These are phyloP conservation scores for Drosophila auraria DNA, from an alignment of 1,140 invertebrate genomes.

Conservation along the genomic window DNA sequence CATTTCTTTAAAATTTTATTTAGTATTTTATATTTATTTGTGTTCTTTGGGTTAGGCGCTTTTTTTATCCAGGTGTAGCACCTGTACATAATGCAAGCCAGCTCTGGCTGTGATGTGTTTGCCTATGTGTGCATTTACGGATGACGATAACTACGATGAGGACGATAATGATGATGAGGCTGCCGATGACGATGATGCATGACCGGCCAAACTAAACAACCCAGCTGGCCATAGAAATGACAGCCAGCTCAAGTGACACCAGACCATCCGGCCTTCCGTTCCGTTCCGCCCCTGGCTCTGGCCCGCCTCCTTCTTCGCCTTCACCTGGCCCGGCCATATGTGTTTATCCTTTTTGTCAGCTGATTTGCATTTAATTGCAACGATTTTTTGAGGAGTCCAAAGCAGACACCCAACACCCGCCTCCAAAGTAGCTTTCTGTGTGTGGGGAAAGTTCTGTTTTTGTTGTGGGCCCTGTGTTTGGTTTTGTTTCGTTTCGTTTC, in stretches of 20 bases:
- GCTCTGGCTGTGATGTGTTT: conserved; percentile 46
- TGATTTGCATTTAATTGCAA: conserved; percentile 82
- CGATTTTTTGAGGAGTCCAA: conserved; percentile 54
- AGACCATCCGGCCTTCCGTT: conserved; percentile 5
- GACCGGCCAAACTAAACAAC: conserved; percentile 50
- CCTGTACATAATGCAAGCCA: conserved; percentile 37
- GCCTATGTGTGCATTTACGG: conserved; percentile 43
- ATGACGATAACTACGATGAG: conserved; percentile 7
- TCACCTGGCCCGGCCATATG: conserved; percentile 17
- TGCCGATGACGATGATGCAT: conserved; percentile 40
- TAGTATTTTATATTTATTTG: no score
- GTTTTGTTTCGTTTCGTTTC: conserved; percentile 35
- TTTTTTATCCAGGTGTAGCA: conserved; percentile 12
- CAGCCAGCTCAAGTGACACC: conserved; percentile 38
- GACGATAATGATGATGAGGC: neutral
- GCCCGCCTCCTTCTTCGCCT: no score
- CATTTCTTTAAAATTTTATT: no score
- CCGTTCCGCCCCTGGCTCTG: neutral
- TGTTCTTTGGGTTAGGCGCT: no score
- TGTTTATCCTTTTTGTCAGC: conserved; percentile 51
- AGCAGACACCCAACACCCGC: conserved; percentile 4
- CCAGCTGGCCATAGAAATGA: conserved; percentile 36
- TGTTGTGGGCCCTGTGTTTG: conserved; percentile 23
- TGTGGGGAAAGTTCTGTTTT: conserved; percentile 17
- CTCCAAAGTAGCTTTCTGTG: conserved; percentile 35